Conservation (phyloP, 1,140 invertebrate species). For the Apis laboriosa region DNA sequence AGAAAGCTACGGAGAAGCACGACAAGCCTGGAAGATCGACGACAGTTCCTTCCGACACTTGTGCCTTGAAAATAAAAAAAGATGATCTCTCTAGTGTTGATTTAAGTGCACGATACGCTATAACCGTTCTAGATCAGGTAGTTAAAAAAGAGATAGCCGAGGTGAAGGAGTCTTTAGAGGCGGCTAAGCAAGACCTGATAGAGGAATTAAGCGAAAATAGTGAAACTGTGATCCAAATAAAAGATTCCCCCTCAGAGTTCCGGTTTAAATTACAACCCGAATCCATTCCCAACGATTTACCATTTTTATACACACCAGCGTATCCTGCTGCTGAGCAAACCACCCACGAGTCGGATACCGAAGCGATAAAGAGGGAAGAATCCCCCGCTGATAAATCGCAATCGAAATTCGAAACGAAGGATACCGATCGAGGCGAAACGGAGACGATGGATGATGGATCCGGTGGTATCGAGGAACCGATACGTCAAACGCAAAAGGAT, state of each 20-base stretch:
- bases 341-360: slow-evolving; percentile 57
- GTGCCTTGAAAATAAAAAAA: slow-evolving; percentile 86
- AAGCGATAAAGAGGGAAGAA: slow-evolving; percentile 50
- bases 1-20: slow-evolving; percentile 56
- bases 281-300: slow-evolving; percentile 77
- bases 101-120: slow-evolving; percentile 77
- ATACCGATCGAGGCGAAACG: slow-evolving; percentile 4
- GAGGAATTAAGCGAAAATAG: slow-evolving; percentile 82
- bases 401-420: not conserved
- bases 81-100: slow-evolving; percentile 84
- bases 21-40: slow-evolving; percentile 62
- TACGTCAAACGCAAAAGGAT: not conserved
- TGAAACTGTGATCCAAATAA: slow-evolving; percentile 79
- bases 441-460: slow-evolving; percentile 28
- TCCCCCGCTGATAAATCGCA: slow-evolving; percentile 65
- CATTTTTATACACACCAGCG: slow-evolving; percentile 76
- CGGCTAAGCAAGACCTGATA: slow-evolving; percentile 84
- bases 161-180: slow-evolving; percentile 86
- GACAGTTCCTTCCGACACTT: slow-evolving; percentile 80
- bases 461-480: slow-evolving; percentile 28
- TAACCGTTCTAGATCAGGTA: slow-evolving; percentile 80
- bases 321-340: slow-evolving; percentile 64
- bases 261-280: slow-evolving; percentile 83
- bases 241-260: slow-evolving; percentile 88
- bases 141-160: slow-evolving; percentile 85